phyloP scores from a whole-genome alignment of 1,140 invertebrate genomes.

The Zaprionus tsacasi region DNA sequence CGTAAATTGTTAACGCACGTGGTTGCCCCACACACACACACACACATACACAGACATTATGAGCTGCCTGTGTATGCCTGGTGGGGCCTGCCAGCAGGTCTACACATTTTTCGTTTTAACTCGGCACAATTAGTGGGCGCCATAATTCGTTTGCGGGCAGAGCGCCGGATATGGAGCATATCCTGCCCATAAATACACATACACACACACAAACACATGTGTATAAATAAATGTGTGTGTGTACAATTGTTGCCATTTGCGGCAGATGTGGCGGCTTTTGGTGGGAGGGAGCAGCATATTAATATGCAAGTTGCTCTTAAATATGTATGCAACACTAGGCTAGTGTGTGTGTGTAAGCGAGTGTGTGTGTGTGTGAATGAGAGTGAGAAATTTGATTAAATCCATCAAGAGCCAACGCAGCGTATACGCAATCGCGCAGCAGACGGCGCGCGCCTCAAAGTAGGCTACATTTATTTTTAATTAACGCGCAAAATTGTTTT shows the following conservation, averaged over 20 bases:
- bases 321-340: slow-evolving; percentile 22
- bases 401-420: slow-evolving; percentile 53
- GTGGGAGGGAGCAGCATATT: slow-evolving; percentile 34
- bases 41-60: slow-evolving; percentile 26
- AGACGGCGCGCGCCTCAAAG: slow-evolving; percentile 2
- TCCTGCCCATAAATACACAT: slow-evolving; percentile 69
- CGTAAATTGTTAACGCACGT: slow-evolving; percentile 75
- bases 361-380: slow-evolving; percentile 23
- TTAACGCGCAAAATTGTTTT: slow-evolving; percentile 64
- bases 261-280: slow-evolving; percentile 34
- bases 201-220: slow-evolving; percentile 51
- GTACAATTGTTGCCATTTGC: slow-evolving; percentile 63
- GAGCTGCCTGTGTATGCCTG: slow-evolving; percentile 44
- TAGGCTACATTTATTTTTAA: slow-evolving; percentile 68
- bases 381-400: slow-evolving; percentile 42
- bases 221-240: slow-evolving; percentile 3
- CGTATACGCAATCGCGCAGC: slow-evolving; percentile 65
- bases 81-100: slow-evolving; percentile 29
- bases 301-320: slow-evolving; percentile 45
- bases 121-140: slow-evolving; percentile 74
- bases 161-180: slow-evolving; percentile 65
- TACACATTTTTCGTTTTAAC: slow-evolving; percentile 79
- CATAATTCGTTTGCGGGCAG: slow-evolving; percentile 77
- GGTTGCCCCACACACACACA: slow-evolving; percentile 44
- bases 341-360: slow-evolving; percentile 11